Evolutionary conservation across 2,797 vertebrate genomes (phyloP), one percentile per base, ranked within the genome.

Genomic region (Ibycter americanus): DNA sequence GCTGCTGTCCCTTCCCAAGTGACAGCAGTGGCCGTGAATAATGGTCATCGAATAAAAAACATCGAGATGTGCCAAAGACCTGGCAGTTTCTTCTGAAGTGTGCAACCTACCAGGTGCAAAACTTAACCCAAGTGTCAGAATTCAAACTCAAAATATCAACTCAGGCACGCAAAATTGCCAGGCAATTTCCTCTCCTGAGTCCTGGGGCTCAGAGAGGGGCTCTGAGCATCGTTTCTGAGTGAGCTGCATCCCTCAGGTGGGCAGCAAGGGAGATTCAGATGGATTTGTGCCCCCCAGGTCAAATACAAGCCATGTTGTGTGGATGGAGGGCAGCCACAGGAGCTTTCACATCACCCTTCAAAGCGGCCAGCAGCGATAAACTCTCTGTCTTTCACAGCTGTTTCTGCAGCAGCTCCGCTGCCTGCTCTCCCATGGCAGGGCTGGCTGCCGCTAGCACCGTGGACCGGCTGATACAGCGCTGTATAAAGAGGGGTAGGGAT

Each of bases 21-120:
- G 36, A 32, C 0, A 0, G 32, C 34, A 73, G 51, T 0, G 0
- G 36, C 68, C 65, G 25, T 21, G 52, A 65, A 34, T 49, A 59
- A 49, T 2, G 26, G 22, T n/a, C 18, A 8, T 44, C 18, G 44
- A 44, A 25, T 26, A 27, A 36, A 92, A 14, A 25, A 46, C 6
- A 4, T 15, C 1, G 0, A 62, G 20, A 7, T 3, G 10, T n/a
- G 38, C 11, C n/a, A 11, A 47, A 55, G 49, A 52, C 0, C 0
- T 8, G 6, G 9, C 7, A 11, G 16, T 13, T 73, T 83, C 16
- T 78, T 42, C 65, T 27, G 40, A 20, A 46, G 15, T 1, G 8
- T 12, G 13, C 4, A 15, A 66, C 19, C 34, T 21, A 47, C 7
- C 7, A 31, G 23, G 16, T 5, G 20, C 11, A 73, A 87, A 91